These are phyloP conservation scores for Sympetrum striolatum DNA, from an alignment of 2,888 invertebrate genomes.

Conservation along the genomic window DNA sequence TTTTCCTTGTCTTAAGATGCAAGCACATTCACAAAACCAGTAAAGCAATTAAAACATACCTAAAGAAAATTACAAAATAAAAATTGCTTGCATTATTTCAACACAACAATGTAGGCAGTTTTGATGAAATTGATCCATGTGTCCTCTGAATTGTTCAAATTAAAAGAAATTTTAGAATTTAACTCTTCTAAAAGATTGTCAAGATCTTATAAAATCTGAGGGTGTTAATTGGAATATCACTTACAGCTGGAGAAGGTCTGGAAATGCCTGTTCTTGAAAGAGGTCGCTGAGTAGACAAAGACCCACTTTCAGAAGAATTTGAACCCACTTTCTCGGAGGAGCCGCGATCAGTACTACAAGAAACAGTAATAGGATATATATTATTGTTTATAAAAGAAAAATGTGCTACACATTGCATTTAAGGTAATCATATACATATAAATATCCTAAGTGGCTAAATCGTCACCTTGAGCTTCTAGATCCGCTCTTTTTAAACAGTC, in stretches of 20 bases:
- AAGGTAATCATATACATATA: neutral
- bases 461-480: conserved; percentile 73
- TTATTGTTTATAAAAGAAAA: too few species aligned
- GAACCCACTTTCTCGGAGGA: conserved; percentile 47
- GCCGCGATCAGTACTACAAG: conserved; percentile 50
- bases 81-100: too few species aligned
- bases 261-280: conserved; percentile 52
- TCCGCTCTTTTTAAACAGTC: conserved; percentile 78
- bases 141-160: too few species aligned
- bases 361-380: conserved; percentile 9
- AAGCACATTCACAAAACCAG: too few species aligned
- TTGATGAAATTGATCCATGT: too few species aligned
- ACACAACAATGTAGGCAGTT: too few species aligned
- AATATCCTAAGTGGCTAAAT: neutral
- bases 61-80: too few species aligned
- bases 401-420: too few species aligned
- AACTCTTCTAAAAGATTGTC: neutral
- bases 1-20: too few species aligned
- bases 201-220: neutral
- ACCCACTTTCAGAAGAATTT: conserved; percentile 47
- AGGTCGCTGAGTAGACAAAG: conserved; percentile 52
- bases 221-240: neutral
- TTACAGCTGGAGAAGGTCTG: conserved; percentile 49
- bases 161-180: too few species aligned
- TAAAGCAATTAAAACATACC: too few species aligned